These are phyloP conservation scores for Chaenodraco wilsoni DNA, from an alignment of 2,797 vertebrate genomes.

Conservation along the genomic window DNA sequence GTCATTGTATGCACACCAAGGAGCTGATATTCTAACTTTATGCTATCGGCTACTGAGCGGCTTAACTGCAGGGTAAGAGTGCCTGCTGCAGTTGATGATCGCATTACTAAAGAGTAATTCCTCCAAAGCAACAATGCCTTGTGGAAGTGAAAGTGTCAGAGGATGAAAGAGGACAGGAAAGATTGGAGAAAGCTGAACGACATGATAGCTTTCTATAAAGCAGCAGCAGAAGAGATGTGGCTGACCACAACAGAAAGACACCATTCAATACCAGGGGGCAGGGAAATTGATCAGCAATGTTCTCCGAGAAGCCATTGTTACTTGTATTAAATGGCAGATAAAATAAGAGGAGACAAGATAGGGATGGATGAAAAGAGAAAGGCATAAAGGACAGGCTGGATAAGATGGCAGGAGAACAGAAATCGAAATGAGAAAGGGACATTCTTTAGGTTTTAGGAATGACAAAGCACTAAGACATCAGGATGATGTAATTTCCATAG, in stretches of 20 bases:
- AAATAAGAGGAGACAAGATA: slow-evolving; percentile 44
- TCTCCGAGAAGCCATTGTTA: slow-evolving; percentile 54
- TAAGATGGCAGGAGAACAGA: background rate
- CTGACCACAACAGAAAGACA: slow-evolving; percentile 53
- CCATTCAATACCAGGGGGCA: slow-evolving; percentile 46
- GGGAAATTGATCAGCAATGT: slow-evolving; percentile 62
- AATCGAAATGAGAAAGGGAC: too few species aligned
- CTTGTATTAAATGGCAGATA: slow-evolving; percentile 50
- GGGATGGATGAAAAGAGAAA: slow-evolving; percentile 3
- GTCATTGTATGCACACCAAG: slow-evolving; percentile 3
- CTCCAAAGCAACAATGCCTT: slow-evolving; percentile 50
- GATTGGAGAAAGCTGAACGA: slow-evolving; percentile 11
- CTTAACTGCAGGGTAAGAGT: slow-evolving; percentile 41
- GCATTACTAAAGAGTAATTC: slow-evolving; percentile 56
- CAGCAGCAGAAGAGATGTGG: slow-evolving; percentile 18
- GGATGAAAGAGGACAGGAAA: slow-evolving; percentile 25
- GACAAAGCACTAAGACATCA: background rate
- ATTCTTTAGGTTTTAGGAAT: background rate
- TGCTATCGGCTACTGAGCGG: slow-evolving; percentile 14
- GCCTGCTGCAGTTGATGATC: slow-evolving; percentile 26
- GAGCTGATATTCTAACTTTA: slow-evolving; percentile 18
- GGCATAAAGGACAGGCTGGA: background rate
- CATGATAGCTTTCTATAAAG: slow-evolving; percentile 40
- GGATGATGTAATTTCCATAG: background rate
- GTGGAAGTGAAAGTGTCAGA: slow-evolving; percentile 50